Percentiles rank a stretch among this genome's conserved stretches.
Evolutionary conservation across 2,888 invertebrate genomes (phyloP).

Genomic region (Leucophenga maculata): DNA sequence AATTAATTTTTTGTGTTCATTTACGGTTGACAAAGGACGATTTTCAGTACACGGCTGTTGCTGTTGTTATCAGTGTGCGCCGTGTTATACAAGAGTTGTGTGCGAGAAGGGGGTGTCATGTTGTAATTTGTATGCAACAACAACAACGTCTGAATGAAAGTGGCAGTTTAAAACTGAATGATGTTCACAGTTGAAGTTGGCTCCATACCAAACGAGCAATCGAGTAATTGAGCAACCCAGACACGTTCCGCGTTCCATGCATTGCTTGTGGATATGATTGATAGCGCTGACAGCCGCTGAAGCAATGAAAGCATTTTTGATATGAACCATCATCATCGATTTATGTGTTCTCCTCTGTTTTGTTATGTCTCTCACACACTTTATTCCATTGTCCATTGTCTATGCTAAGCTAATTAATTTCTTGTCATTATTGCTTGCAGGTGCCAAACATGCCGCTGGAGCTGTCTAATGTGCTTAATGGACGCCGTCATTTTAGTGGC

Average conservation of each 20-base stretch:
- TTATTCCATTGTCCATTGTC: constrained; percentile 23
- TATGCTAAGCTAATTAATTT: constrained; percentile 24
- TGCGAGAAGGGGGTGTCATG: no score
- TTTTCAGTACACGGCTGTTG: no score
- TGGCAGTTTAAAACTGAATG: no score
- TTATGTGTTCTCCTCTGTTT: constrained; percentile 19
- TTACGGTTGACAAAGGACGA: not conserved
- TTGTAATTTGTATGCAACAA: no score
- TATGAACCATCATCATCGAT: not conserved
- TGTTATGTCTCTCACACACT: constrained; percentile 32
- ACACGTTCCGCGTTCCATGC: no score
- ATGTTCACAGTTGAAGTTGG: no score
- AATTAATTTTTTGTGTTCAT: constrained; percentile 3
- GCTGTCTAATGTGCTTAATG: constrained; percentile 29
- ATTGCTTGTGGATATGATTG: no score
- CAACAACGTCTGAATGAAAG: no score
- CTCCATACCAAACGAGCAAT: no score
- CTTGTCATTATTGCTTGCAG: constrained; percentile 57
- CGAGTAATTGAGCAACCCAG: no score
- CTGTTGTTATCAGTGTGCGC: not conserved
- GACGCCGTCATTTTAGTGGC: constrained; percentile 30
- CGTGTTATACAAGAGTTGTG: no score
- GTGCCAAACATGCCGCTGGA: constrained; percentile 71
- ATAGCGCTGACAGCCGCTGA: not conserved
- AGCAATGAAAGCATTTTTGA: not conserved